phyloP scores from a whole-genome alignment of 2,113 vertebrate species.

The Struthidea cinerea region DNA sequence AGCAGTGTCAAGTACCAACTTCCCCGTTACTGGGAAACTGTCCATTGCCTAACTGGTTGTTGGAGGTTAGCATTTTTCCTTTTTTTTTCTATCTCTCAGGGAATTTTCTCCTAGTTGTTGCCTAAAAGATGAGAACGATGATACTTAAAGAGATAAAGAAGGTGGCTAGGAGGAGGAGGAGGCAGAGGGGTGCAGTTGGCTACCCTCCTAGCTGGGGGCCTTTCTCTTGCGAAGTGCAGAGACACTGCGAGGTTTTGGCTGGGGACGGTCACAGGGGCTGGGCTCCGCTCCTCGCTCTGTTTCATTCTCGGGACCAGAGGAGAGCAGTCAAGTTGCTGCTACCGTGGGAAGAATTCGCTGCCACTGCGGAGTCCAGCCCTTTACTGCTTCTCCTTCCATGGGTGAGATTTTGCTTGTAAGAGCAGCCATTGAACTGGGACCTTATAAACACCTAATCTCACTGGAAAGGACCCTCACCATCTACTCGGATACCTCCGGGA shows the following conservation, averaged over 20 bases:
- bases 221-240: not conserved
- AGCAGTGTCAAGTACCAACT: not conserved
- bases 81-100: not conserved
- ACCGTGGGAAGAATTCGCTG: accelerated
- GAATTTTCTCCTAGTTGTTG: not conserved
- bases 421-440: not conserved
- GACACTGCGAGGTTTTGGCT: not conserved
- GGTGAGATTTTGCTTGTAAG: not conserved
- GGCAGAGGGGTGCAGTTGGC: not conserved
- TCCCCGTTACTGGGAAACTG: accelerated
- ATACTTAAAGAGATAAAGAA: not conserved
- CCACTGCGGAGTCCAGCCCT: not conserved
- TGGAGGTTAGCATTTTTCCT: not conserved
- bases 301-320: accelerated
- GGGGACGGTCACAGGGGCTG: too few species aligned
- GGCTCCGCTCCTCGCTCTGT: not conserved
- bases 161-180: not conserved
- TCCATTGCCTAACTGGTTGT: not conserved
- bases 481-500: accelerated
- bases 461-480: not conserved
- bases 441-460: not conserved
- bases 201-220: not conserved
- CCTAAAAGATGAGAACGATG: not conserved
- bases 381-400: not conserved
- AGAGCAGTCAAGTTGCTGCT: not conserved